Evolutionary conservation across 1,140 invertebrate species (phyloP).

Genomic region (Drosophila cardini): DNA sequence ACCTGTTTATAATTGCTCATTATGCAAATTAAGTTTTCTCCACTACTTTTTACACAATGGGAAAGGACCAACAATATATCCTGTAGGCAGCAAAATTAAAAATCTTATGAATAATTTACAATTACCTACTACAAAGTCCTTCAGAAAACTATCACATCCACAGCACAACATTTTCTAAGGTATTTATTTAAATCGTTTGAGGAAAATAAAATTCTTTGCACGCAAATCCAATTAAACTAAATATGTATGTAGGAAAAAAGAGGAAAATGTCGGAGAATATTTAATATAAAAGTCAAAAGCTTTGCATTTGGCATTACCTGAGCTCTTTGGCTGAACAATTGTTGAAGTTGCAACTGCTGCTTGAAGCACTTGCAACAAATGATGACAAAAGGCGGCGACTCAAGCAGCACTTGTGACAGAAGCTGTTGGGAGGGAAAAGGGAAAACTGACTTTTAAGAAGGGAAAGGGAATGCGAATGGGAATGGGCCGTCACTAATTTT

Average conservation of each 20-base stretch:
- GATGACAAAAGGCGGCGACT: conserved; percentile 37
- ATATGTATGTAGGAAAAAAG: conserved; percentile 38
- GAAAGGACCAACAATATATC: neutral
- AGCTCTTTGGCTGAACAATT: conserved; percentile 27
- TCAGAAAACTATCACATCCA: neutral
- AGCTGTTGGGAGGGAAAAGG: neutral
- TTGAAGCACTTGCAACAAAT: conserved; percentile 35
- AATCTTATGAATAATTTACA: no score
- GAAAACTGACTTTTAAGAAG: neutral
- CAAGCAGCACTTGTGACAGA: conserved; percentile 8
- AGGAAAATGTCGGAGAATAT: conserved; percentile 46
- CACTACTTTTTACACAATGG: neutral
- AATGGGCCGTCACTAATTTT: conserved; percentile 75
- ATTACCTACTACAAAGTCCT: no score
- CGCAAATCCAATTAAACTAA: conserved; percentile 67
- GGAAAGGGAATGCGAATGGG: conserved; percentile 28
- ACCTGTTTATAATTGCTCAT: conserved; percentile 69
- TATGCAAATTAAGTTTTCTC: conserved; percentile 64
- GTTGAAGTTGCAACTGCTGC: conserved; percentile 25
- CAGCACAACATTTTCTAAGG: neutral
- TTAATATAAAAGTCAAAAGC: conserved; percentile 48
- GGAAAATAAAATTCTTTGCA: conserved; percentile 34
- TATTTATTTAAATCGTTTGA: conserved; percentile 22
- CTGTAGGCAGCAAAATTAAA: neutral
- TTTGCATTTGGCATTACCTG: conserved; percentile 44